Percentiles rank a stretch among this genome's conserved stretches.
These are phyloP conservation scores for Sinotaia quadrata DNA, from an alignment of 2,888 invertebrate genomes.

Conservation along the genomic window DNA sequence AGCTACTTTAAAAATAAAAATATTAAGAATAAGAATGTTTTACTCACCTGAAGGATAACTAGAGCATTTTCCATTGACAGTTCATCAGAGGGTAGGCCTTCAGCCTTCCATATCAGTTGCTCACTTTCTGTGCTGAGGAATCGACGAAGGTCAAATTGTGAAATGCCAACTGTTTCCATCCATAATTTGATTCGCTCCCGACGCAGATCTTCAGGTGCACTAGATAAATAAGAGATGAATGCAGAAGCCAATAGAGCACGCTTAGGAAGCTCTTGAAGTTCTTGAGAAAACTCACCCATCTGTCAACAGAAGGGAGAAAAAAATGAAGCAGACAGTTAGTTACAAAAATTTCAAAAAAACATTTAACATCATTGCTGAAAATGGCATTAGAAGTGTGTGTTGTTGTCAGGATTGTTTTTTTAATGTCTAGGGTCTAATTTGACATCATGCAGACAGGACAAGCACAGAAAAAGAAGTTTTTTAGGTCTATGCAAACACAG, in stretches of 20 bases:
- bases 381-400: too few species aligned
- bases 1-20: too few species aligned
- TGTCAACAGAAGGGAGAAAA: slow-evolving; percentile 38
- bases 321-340: too few species aligned
- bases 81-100: slow-evolving; percentile 86
- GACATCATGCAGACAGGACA: too few species aligned
- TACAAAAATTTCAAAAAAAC: too few species aligned
- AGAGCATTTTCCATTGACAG: slow-evolving; percentile 87
- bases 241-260: slow-evolving; percentile 83
- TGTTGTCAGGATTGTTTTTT: too few species aligned
- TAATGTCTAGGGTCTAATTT: too few species aligned
- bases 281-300: slow-evolving; percentile 75
- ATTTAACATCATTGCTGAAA: too few species aligned
- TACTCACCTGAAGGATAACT: slow-evolving; percentile 80
- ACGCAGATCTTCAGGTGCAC: slow-evolving; percentile 81
- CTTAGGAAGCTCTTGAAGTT: slow-evolving; percentile 78
- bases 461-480: too few species aligned
- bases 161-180: slow-evolving; percentile 69
- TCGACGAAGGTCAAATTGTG: slow-evolving; percentile 75
- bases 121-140: slow-evolving; percentile 82
- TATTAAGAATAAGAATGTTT: too few species aligned
- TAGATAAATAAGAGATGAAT: slow-evolving; percentile 83
- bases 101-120: slow-evolving; percentile 87
- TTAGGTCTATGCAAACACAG: too few species aligned
- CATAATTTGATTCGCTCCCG: slow-evolving; percentile 74